A percentile compares a stretch with the other conserved stretches of the same genome.
Evolutionary conservation across 2,113 vertebrate genomes (phyloP).

Genomic region (Prietella phreatophila): DNA sequence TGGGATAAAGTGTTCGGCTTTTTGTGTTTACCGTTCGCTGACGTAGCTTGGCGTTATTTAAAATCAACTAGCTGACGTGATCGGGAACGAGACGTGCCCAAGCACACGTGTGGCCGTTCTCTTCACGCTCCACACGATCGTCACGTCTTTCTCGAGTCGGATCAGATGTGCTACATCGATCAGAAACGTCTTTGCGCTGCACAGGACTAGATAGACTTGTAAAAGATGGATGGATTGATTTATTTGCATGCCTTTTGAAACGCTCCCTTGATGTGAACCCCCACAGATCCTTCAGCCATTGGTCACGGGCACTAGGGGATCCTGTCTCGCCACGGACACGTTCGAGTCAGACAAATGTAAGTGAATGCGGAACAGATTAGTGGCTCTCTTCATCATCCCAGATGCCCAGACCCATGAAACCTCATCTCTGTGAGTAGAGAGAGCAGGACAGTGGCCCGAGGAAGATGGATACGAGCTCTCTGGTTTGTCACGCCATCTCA

Average conservation of each 20-base stretch:
- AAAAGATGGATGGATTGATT: conserved; percentile 30
- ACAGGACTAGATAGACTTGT: conserved; percentile 2
- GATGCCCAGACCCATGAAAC: conserved; percentile 4
- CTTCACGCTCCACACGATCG: not conserved
- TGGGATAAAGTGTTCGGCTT: not conserved
- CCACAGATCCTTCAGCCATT: conserved; percentile 44
- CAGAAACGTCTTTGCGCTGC: not conserved
- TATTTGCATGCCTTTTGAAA: conserved; percentile 12
- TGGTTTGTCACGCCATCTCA: conserved; percentile 45
- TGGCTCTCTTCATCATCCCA: conserved; percentile 19
- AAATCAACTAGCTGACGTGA: not conserved
- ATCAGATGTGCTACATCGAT: conserved; percentile 6
- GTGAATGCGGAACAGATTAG: conserved; percentile 45
- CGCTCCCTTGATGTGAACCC: conserved; percentile 36
- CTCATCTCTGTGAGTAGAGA: not conserved
- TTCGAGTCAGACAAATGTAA: conserved; percentile 25
- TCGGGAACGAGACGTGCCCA: not conserved
- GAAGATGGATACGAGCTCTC: conserved; percentile 38
- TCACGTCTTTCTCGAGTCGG: conserved; percentile 2
- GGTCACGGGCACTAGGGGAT: conserved; percentile 44
- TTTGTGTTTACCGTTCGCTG: not conserved
- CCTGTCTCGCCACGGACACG: conserved; percentile 18
- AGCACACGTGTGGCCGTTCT: not conserved
- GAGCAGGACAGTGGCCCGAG: conserved; percentile 9
- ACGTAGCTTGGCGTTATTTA: not conserved